These are phyloP conservation scores for Deilephila porcellus DNA, from an alignment of 2,888 invertebrate species.

Conservation along the genomic window DNA sequence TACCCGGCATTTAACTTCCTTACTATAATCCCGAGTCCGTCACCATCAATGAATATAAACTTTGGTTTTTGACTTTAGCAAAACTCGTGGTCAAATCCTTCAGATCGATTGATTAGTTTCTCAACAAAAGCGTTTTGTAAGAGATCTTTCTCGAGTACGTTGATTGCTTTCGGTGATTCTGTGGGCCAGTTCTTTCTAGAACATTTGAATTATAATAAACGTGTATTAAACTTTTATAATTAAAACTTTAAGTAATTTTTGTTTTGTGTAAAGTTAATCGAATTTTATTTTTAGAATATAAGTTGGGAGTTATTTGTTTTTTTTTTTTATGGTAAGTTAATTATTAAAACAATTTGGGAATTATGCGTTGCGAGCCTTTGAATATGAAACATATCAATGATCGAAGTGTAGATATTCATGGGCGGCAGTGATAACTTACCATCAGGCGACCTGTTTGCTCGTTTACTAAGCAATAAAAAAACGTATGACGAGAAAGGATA, in stretches of 20 bases:
- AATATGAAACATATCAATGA: no score
- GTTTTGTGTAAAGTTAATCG: not conserved
- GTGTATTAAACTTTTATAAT: not conserved
- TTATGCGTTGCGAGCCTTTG: no score
- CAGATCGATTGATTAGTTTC: slow-evolving; percentile 18
- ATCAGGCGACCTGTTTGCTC: no score
- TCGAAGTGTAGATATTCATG: no score
- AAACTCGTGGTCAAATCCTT: slow-evolving; percentile 6
- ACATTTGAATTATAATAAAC: not conserved
- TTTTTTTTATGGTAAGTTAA: no score
- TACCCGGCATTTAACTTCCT: not conserved
- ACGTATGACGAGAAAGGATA: no score
- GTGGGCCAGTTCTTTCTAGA: slow-evolving; percentile 6
- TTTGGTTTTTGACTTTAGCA: slow-evolving; percentile 3
- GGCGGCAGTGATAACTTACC: no score
- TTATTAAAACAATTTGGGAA: no score
- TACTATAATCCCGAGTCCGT: not conserved
- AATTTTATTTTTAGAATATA: not conserved
- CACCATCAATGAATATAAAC: slow-evolving; percentile 10
- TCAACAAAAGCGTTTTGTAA: slow-evolving; percentile 18
- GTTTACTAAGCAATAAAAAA: no score
- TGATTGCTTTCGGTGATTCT: slow-evolving; percentile 5
- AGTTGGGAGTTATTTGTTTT: not conserved
- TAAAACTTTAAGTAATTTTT: not conserved
- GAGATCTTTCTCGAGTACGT: not conserved